Evolutionary conservation across 2,113 vertebrate genomes (phyloP).

Genomic region (Arenaria interpres): DNA sequence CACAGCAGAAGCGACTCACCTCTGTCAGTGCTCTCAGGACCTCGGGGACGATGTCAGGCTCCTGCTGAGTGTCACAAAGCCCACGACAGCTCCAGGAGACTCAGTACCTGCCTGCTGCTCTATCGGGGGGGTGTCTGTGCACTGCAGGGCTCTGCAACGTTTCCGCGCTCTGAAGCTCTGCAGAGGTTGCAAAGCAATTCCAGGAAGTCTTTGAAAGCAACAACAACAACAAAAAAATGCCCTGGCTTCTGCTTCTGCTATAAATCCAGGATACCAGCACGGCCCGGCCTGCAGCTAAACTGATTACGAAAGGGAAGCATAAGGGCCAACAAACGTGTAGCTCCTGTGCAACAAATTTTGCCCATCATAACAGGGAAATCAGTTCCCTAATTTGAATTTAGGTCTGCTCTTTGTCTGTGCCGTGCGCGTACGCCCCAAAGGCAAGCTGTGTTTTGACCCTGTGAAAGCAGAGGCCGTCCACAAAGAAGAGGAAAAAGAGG

Average conservation of each 20-base stretch:
- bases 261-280: not conserved
- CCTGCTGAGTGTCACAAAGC: not conserved
- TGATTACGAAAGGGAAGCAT: not conserved
- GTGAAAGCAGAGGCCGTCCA: not conserved
- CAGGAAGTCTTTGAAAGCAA: not conserved
- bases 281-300: not conserved
- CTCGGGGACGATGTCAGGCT: not conserved
- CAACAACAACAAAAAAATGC: not conserved
- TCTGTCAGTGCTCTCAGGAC: not conserved
- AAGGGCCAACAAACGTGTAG: not conserved
- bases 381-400: not conserved
- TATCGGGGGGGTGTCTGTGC: rapidly evolving
- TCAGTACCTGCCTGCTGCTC: not conserved
- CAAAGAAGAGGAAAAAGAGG: not conserved
- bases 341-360: not conserved
- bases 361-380: not conserved
- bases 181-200: not conserved
- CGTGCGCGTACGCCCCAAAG: not conserved
- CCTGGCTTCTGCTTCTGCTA: not conserved
- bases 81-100: not conserved
- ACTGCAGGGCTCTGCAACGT: not conserved
- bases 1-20: not conserved
- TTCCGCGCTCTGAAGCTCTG: not conserved
- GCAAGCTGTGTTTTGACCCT: not conserved
- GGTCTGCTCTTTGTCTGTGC: not conserved